These are phyloP conservation scores for Carposina sasakii DNA, from an alignment of 1,140 invertebrate species.

Conservation along the genomic window DNA sequence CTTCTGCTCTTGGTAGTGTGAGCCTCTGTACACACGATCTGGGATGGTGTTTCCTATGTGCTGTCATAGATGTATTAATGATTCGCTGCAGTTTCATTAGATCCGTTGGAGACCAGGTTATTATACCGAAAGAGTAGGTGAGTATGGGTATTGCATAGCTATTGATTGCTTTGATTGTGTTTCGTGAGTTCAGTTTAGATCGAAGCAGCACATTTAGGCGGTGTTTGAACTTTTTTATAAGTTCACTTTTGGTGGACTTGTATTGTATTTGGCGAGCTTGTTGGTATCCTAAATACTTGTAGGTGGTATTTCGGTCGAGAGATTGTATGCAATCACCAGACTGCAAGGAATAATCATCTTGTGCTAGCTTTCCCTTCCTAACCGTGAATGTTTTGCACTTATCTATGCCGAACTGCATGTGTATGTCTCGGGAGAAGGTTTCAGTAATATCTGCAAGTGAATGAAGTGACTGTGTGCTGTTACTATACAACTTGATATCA, in stretches of 20 bases:
- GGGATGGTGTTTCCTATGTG: neutral
- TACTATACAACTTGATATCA: slow-evolving; percentile 5
- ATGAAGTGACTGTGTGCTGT: neutral
- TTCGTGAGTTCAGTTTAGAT: neutral
- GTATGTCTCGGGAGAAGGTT: neutral
- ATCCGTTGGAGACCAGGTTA: neutral
- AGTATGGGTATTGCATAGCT: neutral
- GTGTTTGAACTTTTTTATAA: slow-evolving; percentile 10
- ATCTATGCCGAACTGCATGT: neutral
- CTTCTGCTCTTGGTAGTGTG: neutral
- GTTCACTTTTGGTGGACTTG: slow-evolving; percentile 5
- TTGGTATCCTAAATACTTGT: slow-evolving; percentile 12
- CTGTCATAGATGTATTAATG: neutral
- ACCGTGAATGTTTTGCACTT: slow-evolving; percentile 4
- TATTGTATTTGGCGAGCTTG: slow-evolving; percentile 6
- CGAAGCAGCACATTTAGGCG: slow-evolving; percentile 4
- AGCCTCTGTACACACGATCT: neutral
- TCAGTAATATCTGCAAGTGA: neutral
- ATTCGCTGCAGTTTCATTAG: neutral
- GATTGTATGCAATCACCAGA: neutral
- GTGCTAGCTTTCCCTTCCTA: neutral
- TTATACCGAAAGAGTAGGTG: slow-evolving; percentile 2
- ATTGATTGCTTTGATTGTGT: slow-evolving; percentile 5
- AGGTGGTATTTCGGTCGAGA: neutral
- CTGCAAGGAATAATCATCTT: neutral